Percentiles rank a stretch among this genome's conserved stretches.
Evolutionary conservation across 2,797 vertebrate species (phyloP).

Genomic region (Arctocebus calabarensis): DNA sequence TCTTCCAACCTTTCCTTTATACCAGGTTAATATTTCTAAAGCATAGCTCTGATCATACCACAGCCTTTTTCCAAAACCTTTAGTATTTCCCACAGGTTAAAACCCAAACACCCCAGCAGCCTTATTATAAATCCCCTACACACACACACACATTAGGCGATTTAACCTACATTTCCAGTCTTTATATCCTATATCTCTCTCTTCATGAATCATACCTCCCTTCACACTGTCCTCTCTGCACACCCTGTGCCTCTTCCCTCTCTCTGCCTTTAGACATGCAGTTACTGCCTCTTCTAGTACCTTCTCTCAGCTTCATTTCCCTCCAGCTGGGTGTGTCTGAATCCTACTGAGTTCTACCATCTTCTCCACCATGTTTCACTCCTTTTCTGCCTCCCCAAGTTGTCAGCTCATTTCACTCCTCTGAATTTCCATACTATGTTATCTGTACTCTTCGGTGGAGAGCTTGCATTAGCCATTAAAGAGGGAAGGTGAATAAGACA

Average conservation of each 20-base stretch:
- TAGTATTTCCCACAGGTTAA: not conserved
- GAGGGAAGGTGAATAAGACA: not conserved
- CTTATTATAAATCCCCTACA: not conserved
- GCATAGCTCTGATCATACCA: not conserved
- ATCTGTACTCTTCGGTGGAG: not conserved
- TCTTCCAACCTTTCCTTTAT: not conserved
- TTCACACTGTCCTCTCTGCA: not conserved
- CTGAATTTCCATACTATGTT: not conserved
- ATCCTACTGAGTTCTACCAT: not conserved
- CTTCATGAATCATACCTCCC: not conserved
- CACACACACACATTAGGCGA: not conserved
- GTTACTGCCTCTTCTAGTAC: not conserved
- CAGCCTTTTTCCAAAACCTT: not conserved
- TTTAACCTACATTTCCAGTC: not conserved
- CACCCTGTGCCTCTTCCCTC: not conserved
- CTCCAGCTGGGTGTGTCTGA: not conserved
- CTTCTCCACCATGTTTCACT: not conserved
- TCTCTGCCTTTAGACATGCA: not conserved
- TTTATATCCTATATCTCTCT: not conserved
- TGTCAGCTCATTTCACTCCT: not conserved
- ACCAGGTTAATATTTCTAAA: not conserved
- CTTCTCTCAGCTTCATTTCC: not conserved
- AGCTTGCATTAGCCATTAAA: not conserved
- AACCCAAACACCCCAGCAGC: not conserved
- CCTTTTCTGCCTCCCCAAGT: not conserved